phyloP scores from a whole-genome alignment of 1,140 invertebrate species.

The Drosophila fuyamai region DNA sequence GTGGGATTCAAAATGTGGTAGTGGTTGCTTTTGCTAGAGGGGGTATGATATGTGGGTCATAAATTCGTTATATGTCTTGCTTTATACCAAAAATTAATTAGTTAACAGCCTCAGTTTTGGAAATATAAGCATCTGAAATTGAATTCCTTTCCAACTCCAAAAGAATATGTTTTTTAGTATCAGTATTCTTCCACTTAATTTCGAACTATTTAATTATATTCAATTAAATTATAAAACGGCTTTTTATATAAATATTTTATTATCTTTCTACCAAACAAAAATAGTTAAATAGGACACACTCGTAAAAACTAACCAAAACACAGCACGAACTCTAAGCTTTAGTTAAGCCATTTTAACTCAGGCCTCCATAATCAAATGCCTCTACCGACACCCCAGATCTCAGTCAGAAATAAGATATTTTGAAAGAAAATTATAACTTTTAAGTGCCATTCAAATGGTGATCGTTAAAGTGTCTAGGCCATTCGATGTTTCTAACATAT shows the following conservation, averaged over 20 bases:
- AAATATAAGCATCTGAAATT: no score
- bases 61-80: conserved; percentile 30
- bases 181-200: not conserved
- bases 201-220: conserved; percentile 23
- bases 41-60: conserved; percentile 51
- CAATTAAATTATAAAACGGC: conserved; percentile 55
- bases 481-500: conserved; percentile 24
- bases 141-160: no score
- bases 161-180: no score
- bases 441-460: conserved; percentile 55
- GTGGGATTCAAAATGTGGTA: not conserved
- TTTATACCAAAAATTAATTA: conserved; percentile 15
- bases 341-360: conserved; percentile 35
- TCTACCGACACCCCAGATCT: conserved; percentile 17
- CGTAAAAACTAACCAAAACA: conserved; percentile 46
- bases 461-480: conserved; percentile 42
- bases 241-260: conserved; percentile 52
- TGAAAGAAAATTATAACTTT: conserved; percentile 78
- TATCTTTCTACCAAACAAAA: conserved; percentile 55
- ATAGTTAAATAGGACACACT: conserved; percentile 73
- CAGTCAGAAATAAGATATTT: conserved; percentile 64
- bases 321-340: conserved; percentile 19
- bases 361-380: conserved; percentile 58
- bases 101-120: not conserved
- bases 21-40: not conserved